A percentile compares a stretch with the other conserved stretches of the same genome.
phyloP scores from a whole-genome alignment of 1,140 invertebrate species.

The Drosophila jambulina region DNA sequence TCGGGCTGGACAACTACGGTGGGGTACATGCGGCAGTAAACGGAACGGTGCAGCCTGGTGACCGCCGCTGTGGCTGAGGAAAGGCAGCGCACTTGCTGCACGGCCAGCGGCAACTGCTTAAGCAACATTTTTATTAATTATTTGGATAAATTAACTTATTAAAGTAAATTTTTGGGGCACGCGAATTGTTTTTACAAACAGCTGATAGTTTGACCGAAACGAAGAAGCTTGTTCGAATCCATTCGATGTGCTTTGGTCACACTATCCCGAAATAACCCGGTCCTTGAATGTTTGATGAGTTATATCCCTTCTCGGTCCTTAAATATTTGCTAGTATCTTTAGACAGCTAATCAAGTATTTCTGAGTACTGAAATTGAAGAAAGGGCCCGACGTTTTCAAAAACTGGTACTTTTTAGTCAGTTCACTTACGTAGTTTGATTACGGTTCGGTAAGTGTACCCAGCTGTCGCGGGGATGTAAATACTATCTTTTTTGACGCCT shows the following conservation, averaged over 20 bases:
- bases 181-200: conserved; percentile 15
- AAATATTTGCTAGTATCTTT: not conserved
- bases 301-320: not conserved
- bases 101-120: conserved; percentile 37
- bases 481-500: not conserved
- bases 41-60: conserved; percentile 89
- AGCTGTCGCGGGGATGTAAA: not conserved
- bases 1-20: conserved; percentile 91
- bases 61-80: conserved; percentile 87
- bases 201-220: conserved; percentile 18
- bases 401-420: not conserved
- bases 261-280: no score
- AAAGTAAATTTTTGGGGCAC: not conserved
- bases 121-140: conserved; percentile 52
- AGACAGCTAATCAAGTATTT: not conserved
- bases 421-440: not conserved
- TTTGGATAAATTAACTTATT: not conserved
- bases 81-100: conserved; percentile 63
- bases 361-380: not conserved
- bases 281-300: not conserved
- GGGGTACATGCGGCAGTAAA: conserved; percentile 91
- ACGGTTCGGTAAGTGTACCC: not conserved
- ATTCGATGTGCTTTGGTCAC: not conserved
- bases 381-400: not conserved
- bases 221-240: not conserved